These are phyloP conservation scores for Verasper variegatus DNA, from an alignment of 2,113 vertebrate species.

Conservation along the genomic window DNA sequence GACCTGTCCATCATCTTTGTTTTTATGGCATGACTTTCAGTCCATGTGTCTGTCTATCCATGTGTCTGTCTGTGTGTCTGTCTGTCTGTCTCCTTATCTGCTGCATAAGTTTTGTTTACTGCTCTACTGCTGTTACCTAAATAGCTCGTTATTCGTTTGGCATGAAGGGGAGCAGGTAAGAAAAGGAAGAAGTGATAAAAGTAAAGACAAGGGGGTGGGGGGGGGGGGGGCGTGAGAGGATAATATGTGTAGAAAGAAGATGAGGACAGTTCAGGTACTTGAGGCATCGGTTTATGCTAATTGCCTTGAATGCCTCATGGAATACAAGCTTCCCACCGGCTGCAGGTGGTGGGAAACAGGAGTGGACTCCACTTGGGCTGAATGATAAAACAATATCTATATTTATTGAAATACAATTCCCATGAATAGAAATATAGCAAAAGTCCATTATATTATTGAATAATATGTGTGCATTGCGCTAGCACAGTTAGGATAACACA, in stretches of 20 bases:
- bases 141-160: slow-evolving; percentile 36
- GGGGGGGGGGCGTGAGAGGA: slow-evolving; percentile 13
- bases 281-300: slow-evolving; percentile 66
- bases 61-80: slow-evolving; percentile 5
- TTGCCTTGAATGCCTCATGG: slow-evolving; percentile 72
- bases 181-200: slow-evolving; percentile 2
- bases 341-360: slow-evolving; percentile 9
- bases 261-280: slow-evolving; percentile 27
- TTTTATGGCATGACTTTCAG: slow-evolving; percentile 39
- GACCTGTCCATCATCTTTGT: slow-evolving; percentile 59
- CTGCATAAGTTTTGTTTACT: slow-evolving; percentile 46
- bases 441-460: no score
- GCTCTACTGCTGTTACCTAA: slow-evolving; percentile 22
- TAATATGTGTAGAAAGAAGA: slow-evolving; percentile 16
- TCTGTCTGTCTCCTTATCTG: slow-evolving; percentile 34
- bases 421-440: no score
- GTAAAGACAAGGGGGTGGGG: neutral
- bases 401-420: no score
- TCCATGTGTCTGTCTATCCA: slow-evolving; percentile 30
- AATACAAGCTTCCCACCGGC: slow-evolving; percentile 26
- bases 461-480: no score
- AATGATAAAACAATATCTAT: no score
- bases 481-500: no score
- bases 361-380: slow-evolving; percentile 10
- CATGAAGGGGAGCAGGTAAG: slow-evolving; percentile 13